phyloP scores from a whole-genome alignment of 1,140 invertebrate species.

The Hyposmocoma kahamanoa region DNA sequence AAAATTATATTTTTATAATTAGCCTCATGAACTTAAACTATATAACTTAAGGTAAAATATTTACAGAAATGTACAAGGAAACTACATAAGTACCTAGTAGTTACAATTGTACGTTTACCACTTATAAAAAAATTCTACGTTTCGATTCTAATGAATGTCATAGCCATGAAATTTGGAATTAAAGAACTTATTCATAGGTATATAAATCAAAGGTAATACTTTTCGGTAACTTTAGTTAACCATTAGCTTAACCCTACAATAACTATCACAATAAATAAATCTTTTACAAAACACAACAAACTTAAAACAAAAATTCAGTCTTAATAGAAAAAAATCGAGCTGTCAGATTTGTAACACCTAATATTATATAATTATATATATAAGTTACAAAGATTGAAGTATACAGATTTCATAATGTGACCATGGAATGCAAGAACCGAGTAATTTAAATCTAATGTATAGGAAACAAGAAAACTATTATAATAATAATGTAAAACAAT shows the following conservation, averaged over 20 bases:
- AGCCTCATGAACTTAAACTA: constrained; percentile 48
- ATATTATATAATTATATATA: background rate
- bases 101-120: background rate
- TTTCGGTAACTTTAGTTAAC: constrained; percentile 69
- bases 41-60: constrained; percentile 12
- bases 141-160: constrained; percentile 38
- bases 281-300: constrained; percentile 49
- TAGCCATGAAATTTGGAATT: constrained; percentile 48
- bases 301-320: constrained; percentile 63
- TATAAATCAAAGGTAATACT: constrained; percentile 58
- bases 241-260: constrained; percentile 33
- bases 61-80: constrained; percentile 35
- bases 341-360: background rate
- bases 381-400: background rate
- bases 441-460: background rate
- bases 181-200: constrained; percentile 25
- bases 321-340: constrained; percentile 41
- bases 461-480: background rate
- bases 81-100: constrained; percentile 18
- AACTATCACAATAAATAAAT: constrained; percentile 67
- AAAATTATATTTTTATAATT: constrained; percentile 30
- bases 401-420: background rate
- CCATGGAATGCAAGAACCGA: background rate
- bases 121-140: background rate
- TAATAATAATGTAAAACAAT: constrained; percentile 10